Evolutionary conservation across 1,140 invertebrate species (phyloP), one percentile per base, ranked within the genome.

Genomic region (Eupeodes corollae): DNA sequence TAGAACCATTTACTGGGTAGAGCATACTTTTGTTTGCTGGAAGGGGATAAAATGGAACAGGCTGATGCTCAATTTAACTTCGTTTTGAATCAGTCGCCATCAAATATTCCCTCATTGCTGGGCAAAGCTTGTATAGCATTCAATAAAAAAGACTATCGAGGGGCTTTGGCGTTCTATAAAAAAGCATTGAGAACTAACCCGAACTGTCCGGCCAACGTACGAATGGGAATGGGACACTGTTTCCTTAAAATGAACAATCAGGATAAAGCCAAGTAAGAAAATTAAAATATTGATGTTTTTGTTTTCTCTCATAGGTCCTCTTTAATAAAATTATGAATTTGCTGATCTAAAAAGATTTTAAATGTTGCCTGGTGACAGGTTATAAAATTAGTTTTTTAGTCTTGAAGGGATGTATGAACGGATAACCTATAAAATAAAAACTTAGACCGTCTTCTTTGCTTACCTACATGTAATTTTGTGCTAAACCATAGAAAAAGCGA

Each of bases 41-140:
- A 99, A 75, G 94, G 95, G 11, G 95, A 98, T 62, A 99, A 99
- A 76, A 93, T 98, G 88, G 95, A 99, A 47, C 95, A 99, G 73
- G 97, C 97, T 11, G 96, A 99, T 79, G 90, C 92, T 2, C 97
- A 99, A 65, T 99, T 99, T 61, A 98, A 99, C 73, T 99, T 99
- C 73, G 96, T 99, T 1, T 71, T 99, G 1, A 95, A 96, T 73
- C 87, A 97, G 63, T 88, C 88, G 2, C 86, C 85, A 9, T 94
- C 91, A 58, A 98, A 97, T 74, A 96, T 99, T 52, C 95, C 95
- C 2, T 91, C 91, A 13, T 69, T 98, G 32, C 77, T 99, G 8
- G 97, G 97, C 31, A 99, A 99, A 79, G 97, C 95, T 0, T 99
- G 95, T 59, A 98, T 99, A 58, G 88, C 88, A 1, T 91, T 89